Evolutionary conservation across 2,113 vertebrate genomes (phyloP).

Genomic region (Campylomormyrus numenius): DNA sequence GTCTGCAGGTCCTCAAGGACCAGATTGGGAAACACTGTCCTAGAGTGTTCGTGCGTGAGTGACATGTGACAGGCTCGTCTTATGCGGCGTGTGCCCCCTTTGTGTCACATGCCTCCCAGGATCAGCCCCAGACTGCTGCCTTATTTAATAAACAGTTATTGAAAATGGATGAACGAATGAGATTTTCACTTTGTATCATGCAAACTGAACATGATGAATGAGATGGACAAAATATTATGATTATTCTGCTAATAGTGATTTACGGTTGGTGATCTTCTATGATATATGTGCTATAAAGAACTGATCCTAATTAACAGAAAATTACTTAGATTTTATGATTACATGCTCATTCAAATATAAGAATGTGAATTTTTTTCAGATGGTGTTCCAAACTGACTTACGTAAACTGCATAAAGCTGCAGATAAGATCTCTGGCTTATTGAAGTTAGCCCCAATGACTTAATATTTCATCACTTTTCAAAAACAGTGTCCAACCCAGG

Average conservation of each 20-base stretch:
- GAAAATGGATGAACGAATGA: neutral
- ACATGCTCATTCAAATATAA: neutral
- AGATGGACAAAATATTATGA: neutral
- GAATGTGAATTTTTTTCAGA: neutral
- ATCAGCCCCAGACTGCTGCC: neutral
- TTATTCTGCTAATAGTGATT: neutral
- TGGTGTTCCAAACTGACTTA: neutral
- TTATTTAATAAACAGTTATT: neutral
- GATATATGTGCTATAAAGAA: neutral
- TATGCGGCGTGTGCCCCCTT: neutral
- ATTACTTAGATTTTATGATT: neutral
- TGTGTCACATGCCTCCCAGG: neutral
- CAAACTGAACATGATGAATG: neutral
- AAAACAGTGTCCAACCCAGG: neutral
- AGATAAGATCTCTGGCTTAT: neutral
- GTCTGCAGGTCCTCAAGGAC: neutral
- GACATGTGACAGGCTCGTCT: neutral
- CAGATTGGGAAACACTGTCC: neutral
- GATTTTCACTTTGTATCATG: neutral
- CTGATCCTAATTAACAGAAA: neutral
- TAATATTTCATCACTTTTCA: neutral
- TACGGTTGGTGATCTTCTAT: neutral
- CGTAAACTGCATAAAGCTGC: neutral
- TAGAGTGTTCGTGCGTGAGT: neutral
- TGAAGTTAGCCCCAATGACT: neutral